Percentiles rank a stretch among this genome's conserved stretches.
These are phyloP conservation scores for Brachyptera risi DNA, from an alignment of 2,888 invertebrate species.

Conservation along the genomic window DNA sequence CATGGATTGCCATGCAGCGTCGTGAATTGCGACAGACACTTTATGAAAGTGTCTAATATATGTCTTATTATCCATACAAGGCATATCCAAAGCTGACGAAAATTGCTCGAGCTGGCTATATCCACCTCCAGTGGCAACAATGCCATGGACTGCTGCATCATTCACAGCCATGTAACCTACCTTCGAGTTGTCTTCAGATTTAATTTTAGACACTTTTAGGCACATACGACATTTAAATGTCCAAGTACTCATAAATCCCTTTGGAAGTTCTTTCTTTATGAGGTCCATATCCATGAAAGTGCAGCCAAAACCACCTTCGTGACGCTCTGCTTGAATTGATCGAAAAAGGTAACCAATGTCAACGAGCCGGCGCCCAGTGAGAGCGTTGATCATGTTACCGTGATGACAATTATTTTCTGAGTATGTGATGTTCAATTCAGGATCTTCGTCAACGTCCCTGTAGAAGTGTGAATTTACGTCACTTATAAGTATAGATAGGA, in stretches of 20 bases:
- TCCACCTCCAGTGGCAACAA: not conserved
- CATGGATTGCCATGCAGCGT: constrained; percentile 1
- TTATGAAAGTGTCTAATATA: not conserved
- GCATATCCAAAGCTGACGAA: not conserved
- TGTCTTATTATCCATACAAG: constrained; percentile 1
- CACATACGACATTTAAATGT: not conserved
- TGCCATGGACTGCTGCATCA: not conserved
- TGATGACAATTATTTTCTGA: too few species aligned
- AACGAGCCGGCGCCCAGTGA: not conserved
- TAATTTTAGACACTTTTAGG: not conserved
- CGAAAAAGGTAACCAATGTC: not conserved
- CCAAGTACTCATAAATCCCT: not conserved
- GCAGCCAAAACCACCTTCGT: not conserved
- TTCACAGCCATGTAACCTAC: not conserved
- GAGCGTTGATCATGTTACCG: too few species aligned
- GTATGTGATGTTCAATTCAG: too few species aligned
- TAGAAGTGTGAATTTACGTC: too few species aligned
- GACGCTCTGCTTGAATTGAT: not conserved
- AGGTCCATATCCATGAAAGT: not conserved
- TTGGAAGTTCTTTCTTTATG: not conserved
- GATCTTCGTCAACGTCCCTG: too few species aligned
- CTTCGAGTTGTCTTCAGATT: too few species aligned
- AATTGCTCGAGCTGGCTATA: not conserved
- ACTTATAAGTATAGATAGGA: too few species aligned
- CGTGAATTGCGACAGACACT: not conserved